Evolutionary conservation across 30 jellyfish, hydroid and myxozoan genomes (phyloP).

Genomic region (Euphysa ruthae): DNA sequence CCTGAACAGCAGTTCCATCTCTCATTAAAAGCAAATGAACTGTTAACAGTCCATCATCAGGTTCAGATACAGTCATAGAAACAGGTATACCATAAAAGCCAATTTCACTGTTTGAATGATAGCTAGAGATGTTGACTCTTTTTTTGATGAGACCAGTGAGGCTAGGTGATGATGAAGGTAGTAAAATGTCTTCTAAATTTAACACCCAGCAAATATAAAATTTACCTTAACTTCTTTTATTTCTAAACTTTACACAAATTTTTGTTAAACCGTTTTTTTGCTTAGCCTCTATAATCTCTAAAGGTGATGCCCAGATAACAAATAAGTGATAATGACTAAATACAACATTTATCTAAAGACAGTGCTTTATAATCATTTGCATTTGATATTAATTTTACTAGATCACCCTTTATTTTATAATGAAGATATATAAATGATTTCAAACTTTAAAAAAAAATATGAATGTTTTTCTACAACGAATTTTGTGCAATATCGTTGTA

Average conservation of each 20-base stretch:
- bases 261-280: background rate
- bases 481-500: too few species aligned
- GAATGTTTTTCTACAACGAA: too few species aligned
- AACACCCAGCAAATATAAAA: background rate
- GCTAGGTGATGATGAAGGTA: slow-evolving; percentile 52
- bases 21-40: slow-evolving; percentile 53
- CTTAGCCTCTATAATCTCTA: background rate
- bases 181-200: slow-evolving; percentile 38
- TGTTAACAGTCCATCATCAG: slow-evolving; percentile 5
- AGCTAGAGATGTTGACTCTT: slow-evolving; percentile 46
- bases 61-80: slow-evolving; percentile 41
- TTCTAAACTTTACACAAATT: too few species aligned
- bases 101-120: slow-evolving; percentile 82
- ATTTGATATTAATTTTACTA: too few species aligned
- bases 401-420: too few species aligned
- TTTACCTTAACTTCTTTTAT: too few species aligned
- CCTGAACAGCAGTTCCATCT: slow-evolving; percentile 73
- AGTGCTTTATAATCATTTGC: too few species aligned
- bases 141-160: slow-evolving; percentile 26
- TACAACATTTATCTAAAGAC: background rate
- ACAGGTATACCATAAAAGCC: slow-evolving; percentile 60
- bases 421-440: background rate
- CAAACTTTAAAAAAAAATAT: too few species aligned
- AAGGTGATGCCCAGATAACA: background rate
- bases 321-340: background rate